phyloP scores from a whole-genome alignment of 1,140 invertebrate genomes.

The Pentalonia nigronervosa region DNA sequence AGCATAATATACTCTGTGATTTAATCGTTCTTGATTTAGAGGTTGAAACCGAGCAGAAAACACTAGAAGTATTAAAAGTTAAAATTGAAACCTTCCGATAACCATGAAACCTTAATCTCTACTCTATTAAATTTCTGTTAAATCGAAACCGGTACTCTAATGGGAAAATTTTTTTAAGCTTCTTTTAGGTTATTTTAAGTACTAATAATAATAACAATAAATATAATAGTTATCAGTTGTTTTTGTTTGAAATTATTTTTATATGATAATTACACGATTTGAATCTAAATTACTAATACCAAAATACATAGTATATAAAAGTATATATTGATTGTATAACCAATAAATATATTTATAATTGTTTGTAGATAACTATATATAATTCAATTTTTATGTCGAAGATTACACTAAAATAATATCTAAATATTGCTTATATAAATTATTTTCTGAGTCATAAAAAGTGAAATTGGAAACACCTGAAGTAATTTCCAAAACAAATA shows the following conservation, averaged over 20 bases:
- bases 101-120: too few relatives aligned
- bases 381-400: too few relatives aligned
- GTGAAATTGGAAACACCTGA: too few relatives aligned
- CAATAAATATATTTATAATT: not conserved
- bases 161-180: too few relatives aligned
- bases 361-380: too few relatives aligned
- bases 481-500: too few relatives aligned
- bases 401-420: too few relatives aligned
- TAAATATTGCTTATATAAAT: too few relatives aligned
- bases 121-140: too few relatives aligned
- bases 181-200: too few relatives aligned
- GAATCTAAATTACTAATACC: not conserved
- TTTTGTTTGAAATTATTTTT: not conserved
- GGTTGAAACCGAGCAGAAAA: not conserved
- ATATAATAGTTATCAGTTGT: not conserved
- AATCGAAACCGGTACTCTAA: too few relatives aligned
- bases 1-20: not conserved
- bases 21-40: not conserved
- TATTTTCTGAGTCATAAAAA: too few relatives aligned
- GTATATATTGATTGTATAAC: not conserved
- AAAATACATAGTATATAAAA: not conserved
- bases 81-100: not conserved
- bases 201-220: not conserved
- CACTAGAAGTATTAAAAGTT: not conserved
- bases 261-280: not conserved